Evolutionary conservation across 2,888 invertebrate genomes (phyloP).

Genomic region (Troglohyphantes excavatus): DNA sequence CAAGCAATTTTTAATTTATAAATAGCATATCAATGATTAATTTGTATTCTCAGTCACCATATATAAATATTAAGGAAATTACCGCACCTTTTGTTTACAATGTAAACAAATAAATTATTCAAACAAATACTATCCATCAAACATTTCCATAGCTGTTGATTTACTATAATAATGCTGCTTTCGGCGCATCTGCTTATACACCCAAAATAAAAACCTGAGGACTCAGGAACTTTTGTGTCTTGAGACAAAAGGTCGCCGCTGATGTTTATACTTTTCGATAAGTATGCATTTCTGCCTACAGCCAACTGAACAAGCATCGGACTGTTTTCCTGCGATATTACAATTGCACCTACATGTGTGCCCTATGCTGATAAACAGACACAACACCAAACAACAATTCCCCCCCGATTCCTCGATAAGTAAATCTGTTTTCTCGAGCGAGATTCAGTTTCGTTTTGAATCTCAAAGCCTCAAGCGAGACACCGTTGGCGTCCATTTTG

Average conservation of each 20-base stretch:
- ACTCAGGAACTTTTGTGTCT: background rate
- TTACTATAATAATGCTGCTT: too few relatives aligned
- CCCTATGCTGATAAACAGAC: background rate
- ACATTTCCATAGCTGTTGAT: too few relatives aligned
- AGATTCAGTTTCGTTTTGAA: slow-evolving; percentile 3
- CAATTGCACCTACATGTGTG: background rate
- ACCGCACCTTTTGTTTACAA: too few relatives aligned
- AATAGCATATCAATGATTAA: too few relatives aligned
- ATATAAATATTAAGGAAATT: too few relatives aligned
- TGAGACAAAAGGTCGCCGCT: background rate
- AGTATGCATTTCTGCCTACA: background rate
- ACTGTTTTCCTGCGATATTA: background rate
- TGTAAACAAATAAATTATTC: too few relatives aligned
- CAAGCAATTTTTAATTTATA: too few relatives aligned
- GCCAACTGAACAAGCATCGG: background rate
- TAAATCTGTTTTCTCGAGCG: background rate
- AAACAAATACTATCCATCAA: too few relatives aligned
- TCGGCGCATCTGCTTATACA: too few relatives aligned
- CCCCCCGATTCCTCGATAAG: background rate
- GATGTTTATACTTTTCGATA: background rate
- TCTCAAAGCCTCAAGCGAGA: too few relatives aligned
- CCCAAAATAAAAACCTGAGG: background rate
- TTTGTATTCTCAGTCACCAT: too few relatives aligned
- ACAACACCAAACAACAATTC: slow-evolving; percentile 7
- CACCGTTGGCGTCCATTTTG: too few relatives aligned